Conservation (phyloP, 2,113 vertebrate species). For the Salvelinus alpinus region DNA sequence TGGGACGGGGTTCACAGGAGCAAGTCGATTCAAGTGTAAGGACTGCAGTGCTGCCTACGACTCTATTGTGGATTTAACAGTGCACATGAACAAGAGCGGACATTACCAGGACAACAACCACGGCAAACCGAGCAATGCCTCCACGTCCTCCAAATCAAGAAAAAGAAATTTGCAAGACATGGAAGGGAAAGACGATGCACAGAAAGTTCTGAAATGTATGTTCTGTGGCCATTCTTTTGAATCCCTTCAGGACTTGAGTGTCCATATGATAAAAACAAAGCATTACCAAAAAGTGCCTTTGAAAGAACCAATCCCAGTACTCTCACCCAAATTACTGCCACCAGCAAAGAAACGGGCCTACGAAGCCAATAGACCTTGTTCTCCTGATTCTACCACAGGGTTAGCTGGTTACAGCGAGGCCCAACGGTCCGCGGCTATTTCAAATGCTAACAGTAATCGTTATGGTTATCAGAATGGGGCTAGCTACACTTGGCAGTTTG, state of each 20-base stretch:
- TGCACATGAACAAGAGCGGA: constrained; percentile 97
- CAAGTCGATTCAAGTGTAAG: constrained; percentile 93
- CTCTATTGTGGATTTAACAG: constrained; percentile 92
- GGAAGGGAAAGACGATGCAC: constrained; percentile 95
- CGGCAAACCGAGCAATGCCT: constrained; percentile 85
- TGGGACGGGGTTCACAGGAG: constrained; percentile 90
- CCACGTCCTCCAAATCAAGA: constrained; percentile 88
- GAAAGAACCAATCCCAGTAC: constrained; percentile 95
- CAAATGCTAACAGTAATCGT: constrained; percentile 85
- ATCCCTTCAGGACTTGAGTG: constrained; percentile 95
- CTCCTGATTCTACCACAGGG: constrained; percentile 92
- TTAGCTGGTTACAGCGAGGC: constrained; percentile 81
- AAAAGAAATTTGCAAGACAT: constrained; percentile 94
- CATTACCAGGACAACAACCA: constrained; percentile 99
- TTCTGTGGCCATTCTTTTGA: constrained; percentile 98
- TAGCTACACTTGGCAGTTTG: constrained; percentile 98
- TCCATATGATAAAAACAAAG: constrained; percentile 99
- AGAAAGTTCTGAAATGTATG: constrained; percentile 98
- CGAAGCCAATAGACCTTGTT: constrained; percentile 90
- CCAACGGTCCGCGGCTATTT: constrained; percentile 75
- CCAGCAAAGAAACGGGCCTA: constrained; percentile 93
- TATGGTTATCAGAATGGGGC: constrained; percentile 97
- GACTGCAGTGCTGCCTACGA: constrained; percentile 97
- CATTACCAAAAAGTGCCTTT: constrained; percentile 99
- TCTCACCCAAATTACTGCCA: constrained; percentile 91